Conservation (phyloP, 1,140 invertebrate genomes). For the Panagrolaimus sp. region DNA sequence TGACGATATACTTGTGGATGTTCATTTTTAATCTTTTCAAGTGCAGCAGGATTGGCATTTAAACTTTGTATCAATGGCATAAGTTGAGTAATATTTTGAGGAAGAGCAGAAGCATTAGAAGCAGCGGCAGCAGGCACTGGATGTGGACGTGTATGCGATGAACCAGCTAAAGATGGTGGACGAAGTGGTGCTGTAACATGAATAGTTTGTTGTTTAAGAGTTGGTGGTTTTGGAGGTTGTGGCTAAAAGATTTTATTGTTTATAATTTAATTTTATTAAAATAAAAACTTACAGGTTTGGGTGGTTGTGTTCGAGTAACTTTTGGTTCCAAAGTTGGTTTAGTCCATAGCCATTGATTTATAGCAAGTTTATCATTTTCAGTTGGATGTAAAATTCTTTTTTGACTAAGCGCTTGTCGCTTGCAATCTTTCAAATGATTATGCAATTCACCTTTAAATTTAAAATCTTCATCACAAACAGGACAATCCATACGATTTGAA, state of each 20-base stretch:
- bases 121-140: background rate
- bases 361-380: constrained; percentile 30
- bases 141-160: background rate
- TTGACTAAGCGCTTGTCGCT: constrained; percentile 18
- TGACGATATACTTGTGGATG: background rate
- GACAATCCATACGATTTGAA: constrained; percentile 39
- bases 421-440: constrained; percentile 37
- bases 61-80: background rate
- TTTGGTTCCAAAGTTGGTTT: constrained; percentile 39
- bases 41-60: background rate
- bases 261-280: too few relatives aligned
- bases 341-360: constrained; percentile 46
- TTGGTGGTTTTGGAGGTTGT: too few relatives aligned
- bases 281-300: too few relatives aligned
- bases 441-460: constrained; percentile 43
- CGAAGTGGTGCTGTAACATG: too few relatives aligned
- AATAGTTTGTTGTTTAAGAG: too few relatives aligned
- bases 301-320: background rate
- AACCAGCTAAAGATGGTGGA: background rate
- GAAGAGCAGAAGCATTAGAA: background rate
- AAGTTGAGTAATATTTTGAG: background rate
- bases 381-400: constrained; percentile 23
- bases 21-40: background rate
- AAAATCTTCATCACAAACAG: constrained; percentile 46
- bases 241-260: too few relatives aligned